A percentile compares a stretch with the other conserved stretches of the same genome.
phyloP scores from a whole-genome alignment of 2,888 invertebrate genomes.

The Dicranocentrus wangi region DNA sequence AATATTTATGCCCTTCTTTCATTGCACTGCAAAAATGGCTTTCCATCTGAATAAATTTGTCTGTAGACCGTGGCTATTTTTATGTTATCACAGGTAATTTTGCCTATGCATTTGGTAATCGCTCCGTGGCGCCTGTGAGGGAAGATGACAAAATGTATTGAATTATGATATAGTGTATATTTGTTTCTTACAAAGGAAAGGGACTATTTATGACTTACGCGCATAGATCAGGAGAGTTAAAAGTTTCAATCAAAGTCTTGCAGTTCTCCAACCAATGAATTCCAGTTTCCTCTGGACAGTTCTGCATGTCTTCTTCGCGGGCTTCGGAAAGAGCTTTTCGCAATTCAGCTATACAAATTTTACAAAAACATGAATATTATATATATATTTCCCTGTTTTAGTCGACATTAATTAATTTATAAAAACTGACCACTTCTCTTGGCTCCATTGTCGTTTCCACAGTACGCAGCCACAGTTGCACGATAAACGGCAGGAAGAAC shows the following conservation, averaged over 20 bases:
- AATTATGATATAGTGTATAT: background rate
- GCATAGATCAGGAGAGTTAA: conserved; percentile 39
- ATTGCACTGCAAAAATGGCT: conserved; percentile 35
- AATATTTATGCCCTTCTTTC: conserved; percentile 32
- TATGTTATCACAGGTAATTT: conserved; percentile 39
- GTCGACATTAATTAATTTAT: background rate
- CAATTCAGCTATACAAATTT: background rate
- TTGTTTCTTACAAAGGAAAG: background rate
- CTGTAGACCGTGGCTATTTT: conserved; percentile 7
- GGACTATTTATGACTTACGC: conserved; percentile 42
- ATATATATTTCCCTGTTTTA: background rate
- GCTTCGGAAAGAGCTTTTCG: conserved; percentile 15
- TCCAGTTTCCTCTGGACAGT: conserved; percentile 30
- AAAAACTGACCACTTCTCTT: conserved; percentile 13
- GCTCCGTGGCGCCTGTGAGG: conserved; percentile 36
- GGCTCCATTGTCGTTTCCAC: conserved; percentile 50
- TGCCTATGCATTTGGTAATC: conserved; percentile 32
- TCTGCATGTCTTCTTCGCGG: background rate
- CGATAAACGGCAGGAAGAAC: conserved; percentile 36
- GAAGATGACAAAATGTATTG: background rate
- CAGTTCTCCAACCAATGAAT: conserved; percentile 48
- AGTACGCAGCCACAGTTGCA: conserved; percentile 15
- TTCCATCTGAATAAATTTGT: conserved; percentile 23
- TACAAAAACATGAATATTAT: background rate
- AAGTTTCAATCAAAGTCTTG: background rate